Evolutionary conservation across 1,140 invertebrate genomes (phyloP).

Genomic region (Whitmania pigra): DNA sequence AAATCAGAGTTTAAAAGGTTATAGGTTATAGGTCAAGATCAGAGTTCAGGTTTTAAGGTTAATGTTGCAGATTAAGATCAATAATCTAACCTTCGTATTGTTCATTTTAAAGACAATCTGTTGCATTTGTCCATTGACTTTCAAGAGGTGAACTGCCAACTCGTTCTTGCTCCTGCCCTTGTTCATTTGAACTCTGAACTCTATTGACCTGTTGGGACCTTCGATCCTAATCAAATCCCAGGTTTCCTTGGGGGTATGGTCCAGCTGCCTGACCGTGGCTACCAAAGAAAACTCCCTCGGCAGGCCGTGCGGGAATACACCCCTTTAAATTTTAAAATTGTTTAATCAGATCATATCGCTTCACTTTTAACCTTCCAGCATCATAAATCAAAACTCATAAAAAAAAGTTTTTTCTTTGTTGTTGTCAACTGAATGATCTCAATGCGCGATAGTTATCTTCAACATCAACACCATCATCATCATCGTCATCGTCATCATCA

Average conservation of each 20-base stretch:
- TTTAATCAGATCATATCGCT: not conserved
- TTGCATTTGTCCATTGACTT: not conserved
- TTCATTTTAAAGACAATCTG: not conserved
- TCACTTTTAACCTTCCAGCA: not conserved
- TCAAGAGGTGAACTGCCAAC: no score
- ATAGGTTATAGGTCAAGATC: no score
- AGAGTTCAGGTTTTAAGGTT: not conserved
- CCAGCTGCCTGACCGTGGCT: not conserved
- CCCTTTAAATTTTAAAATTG: not conserved
- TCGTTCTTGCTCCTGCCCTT: not conserved
- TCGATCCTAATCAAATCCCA: not conserved
- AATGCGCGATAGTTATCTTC: not conserved
- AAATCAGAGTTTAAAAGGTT: no score
- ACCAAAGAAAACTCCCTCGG: not conserved
- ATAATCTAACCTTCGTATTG: not conserved
- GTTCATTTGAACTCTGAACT: conserved; percentile 5
- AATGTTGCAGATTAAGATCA: not conserved
- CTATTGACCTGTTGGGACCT: not conserved
- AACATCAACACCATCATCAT: not conserved
- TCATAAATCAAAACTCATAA: not conserved
- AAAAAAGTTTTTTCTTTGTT: not conserved
- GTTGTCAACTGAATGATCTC: not conserved
- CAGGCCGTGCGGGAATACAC: not conserved
- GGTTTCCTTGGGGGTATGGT: not conserved
- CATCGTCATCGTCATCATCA: not conserved